Base-by-base conservation (phyloP, 2,113 vertebrate species). In the Varanus komodoensis region DNA sequence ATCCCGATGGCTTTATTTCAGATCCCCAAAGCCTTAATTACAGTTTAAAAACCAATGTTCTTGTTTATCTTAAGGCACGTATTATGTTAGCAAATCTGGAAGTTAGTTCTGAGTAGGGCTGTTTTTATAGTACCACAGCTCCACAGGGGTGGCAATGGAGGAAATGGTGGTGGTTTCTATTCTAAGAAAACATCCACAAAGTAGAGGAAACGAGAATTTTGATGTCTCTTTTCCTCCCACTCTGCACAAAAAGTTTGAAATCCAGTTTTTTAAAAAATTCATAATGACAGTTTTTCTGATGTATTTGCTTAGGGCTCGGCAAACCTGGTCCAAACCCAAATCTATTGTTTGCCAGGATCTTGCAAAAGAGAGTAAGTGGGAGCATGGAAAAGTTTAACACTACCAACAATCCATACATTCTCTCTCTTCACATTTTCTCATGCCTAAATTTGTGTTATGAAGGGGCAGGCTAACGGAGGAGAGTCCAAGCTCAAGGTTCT, bases 71-170 rank as follows among this genome's bases (percentile, higher is more conserved):
- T 94, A 77, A 94, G 91, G 92, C 90, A 82, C 93, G 91, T 94
- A 95, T 95, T 96, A 95, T 95, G 87, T 93, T 94, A 95, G 81
- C 90, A 93, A 84, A 90, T 94, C 95, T 93, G 91, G 87, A 96
- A 90, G 89, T 89, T 82, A 93, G 89, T 89, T 96, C 89, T 93
- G 87, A 94, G 92, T 77, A 88, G 50, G 80, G 82, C 84, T 93
- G 87, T 92, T 96, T 94, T 94, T 90, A 90, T 64, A 94, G 78
- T 73, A 94, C 93, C 94, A 92, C 89, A 95, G 86, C 95, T 93
- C 88, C 89, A 94, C 52, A n/a, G 87, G 52, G 87, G 69, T 82
- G 25, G 52, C 3, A 32, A 38, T 64, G 14, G 82, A 29, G 27
- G n/a, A 25, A 84, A 83, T 85, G 82, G 93, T 92, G 84, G 94